Conservation (phyloP, 2,888 invertebrate species). For the Heteromyza rotundicornis region DNA sequence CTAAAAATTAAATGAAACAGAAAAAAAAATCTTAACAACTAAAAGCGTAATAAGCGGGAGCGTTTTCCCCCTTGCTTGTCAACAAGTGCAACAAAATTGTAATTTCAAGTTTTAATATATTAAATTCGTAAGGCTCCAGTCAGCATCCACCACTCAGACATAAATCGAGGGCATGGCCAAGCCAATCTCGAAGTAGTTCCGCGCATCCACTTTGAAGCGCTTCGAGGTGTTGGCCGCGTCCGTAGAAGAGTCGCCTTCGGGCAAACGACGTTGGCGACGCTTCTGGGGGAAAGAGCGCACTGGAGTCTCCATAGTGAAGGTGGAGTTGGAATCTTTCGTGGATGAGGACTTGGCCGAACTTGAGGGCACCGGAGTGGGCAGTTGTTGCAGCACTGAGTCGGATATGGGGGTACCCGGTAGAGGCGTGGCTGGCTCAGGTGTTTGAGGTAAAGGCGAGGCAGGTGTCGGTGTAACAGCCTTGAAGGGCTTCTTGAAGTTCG, state of each 20-base stretch:
- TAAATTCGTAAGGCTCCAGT: not conserved
- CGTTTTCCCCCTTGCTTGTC: conserved; percentile 58
- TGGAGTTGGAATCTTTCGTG: conserved; percentile 26
- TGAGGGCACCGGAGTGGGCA: conserved; percentile 40
- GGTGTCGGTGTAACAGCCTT: not conserved
- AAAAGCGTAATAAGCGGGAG: conserved; percentile 57
- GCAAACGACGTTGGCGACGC: conserved; percentile 16
- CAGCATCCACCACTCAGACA: conserved; percentile 35
- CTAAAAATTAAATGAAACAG: conserved; percentile 16
- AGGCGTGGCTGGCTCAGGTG: conserved; percentile 42
- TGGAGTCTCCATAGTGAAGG: conserved; percentile 50
- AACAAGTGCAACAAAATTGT: conserved; percentile 36
- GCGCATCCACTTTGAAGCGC: conserved; percentile 46
- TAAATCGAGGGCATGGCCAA: conserved; percentile 59
- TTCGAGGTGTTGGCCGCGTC: conserved; percentile 28
- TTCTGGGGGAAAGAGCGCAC: conserved; percentile 40
- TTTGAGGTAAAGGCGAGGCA: conserved; percentile 26
- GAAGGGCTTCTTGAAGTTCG: not conserved
- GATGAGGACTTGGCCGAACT: not conserved
- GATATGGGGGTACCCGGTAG: conserved; percentile 25
- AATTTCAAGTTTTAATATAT: not conserved
- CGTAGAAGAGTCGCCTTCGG: conserved; percentile 3
- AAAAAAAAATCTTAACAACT: conserved; percentile 44
- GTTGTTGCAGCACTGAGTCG: conserved; percentile 30
- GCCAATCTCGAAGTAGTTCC: conserved; percentile 58